Base-by-base conservation (phyloP, 2,113 vertebrate species). In the Ifrita kowaldi region DNA sequence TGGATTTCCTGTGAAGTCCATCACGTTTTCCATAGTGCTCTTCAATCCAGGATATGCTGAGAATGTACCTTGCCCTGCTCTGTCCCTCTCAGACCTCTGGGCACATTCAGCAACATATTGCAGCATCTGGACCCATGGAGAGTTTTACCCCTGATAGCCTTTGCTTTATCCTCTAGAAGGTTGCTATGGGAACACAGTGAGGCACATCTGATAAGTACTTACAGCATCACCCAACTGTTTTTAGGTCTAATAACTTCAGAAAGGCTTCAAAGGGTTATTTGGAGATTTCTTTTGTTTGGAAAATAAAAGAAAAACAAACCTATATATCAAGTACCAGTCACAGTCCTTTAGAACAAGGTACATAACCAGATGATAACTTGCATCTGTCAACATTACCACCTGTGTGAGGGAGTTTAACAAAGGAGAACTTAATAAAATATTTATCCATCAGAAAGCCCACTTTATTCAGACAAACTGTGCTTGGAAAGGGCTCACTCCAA, bases 141-240 rank as follows among this genome's bases (percentile, higher is more conserved):
- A 83, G 41, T 52, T 84, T 86, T 76, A 8, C 75, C 26, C 14
- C 28, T n/a, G 21, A 35, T 9, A 62, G 17, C 24, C 19, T 79
- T 85, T 3, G 1, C 42, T 89, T 87, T 46, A 33, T 64, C 18
- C 5, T 69, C 69, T 89, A 13, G 37, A n/a, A 53, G 18, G 81
- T 95, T 93, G 86, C 84, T 76, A 87, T 94, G 81, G 94, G 49
- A 95, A 94, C 77, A 91, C 62, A 73, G 18, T 9, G 8, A 91
- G 88, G 55, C 42, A 68, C 28, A 17, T 68, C 49, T 19, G 24
- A 55, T 33, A 95, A 70, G 16, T 33, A 37, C 22, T 84, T 68
- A 53, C 46, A 87, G 20, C 77, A 55, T 62, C 16, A 69, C 49
- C 11, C 21, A 52, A 42, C 41, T 71, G 19, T n/a, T 83, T 84